phyloP scores from a whole-genome alignment of 2,888 invertebrate species.

The Cosmopolites sordidus region DNA sequence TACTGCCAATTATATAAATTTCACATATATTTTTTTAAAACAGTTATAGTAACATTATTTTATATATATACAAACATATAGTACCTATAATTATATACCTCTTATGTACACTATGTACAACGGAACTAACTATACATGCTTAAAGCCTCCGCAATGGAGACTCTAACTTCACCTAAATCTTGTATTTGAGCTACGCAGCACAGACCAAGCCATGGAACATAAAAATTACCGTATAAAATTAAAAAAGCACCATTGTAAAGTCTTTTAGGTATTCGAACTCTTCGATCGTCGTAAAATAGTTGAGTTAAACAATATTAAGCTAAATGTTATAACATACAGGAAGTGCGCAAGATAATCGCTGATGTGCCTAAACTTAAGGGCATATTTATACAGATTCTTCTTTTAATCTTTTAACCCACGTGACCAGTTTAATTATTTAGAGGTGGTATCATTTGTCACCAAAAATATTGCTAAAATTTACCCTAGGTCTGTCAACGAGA shows the following conservation, averaged over 20 bases:
- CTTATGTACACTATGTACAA: constrained; percentile 48
- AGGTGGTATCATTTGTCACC: too few relatives aligned
- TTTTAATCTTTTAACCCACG: too few relatives aligned
- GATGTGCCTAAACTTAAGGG: too few relatives aligned
- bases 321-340: too few relatives aligned
- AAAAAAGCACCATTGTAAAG: constrained; percentile 1
- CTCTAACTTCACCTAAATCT: constrained; percentile 19
- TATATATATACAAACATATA: constrained; percentile 40
- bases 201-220: background rate
- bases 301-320: too few relatives aligned
- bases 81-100: constrained; percentile 43
- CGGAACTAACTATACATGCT: constrained; percentile 17
- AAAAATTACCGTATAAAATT: background rate
- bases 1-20: constrained; percentile 46
- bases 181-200: constrained; percentile 25
- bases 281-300: background rate
- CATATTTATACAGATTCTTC: too few relatives aligned
- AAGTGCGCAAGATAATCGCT: too few relatives aligned
- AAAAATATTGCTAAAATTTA: too few relatives aligned
- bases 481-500: too few relatives aligned
- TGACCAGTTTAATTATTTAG: too few relatives aligned
- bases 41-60: constrained; percentile 41
- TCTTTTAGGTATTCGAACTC: background rate
- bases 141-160: constrained; percentile 15
- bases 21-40: constrained; percentile 44